Evolutionary conservation across 2,113 vertebrate genomes (phyloP).

Genomic region (Chaenocephalus aceratus): DNA sequence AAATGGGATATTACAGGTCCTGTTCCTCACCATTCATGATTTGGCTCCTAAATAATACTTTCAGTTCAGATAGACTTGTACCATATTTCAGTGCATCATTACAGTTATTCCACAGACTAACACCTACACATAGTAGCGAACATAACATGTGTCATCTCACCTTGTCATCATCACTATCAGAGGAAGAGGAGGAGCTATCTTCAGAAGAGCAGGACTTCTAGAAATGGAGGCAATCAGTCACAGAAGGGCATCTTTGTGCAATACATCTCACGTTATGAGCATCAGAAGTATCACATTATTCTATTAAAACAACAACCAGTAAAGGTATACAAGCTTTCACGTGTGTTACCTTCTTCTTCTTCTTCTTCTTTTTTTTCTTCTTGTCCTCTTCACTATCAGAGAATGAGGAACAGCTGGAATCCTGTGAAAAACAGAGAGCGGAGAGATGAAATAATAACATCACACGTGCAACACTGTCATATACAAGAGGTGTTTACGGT

Average conservation of each 20-base stretch:
- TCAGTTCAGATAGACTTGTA: too few relatives aligned
- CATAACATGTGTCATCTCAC: constrained; percentile 13
- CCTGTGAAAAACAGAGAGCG: neutral
- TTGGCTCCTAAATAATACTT: too few relatives aligned
- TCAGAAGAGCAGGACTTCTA: constrained; percentile 58
- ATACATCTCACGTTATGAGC: neutral
- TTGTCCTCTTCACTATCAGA: constrained; percentile 28
- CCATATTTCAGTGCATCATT: too few relatives aligned
- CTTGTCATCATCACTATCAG: constrained; percentile 65
- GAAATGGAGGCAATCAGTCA: constrained; percentile 6
- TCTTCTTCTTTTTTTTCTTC: constrained; percentile 33
- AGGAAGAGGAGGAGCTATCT: constrained; percentile 52
- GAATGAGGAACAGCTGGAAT: neutral
- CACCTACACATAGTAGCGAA: neutral
- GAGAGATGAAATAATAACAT: neutral
- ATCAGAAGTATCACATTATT: neutral
- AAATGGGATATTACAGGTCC: too few relatives aligned
- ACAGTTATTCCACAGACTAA: too few relatives aligned
- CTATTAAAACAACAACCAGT: neutral
- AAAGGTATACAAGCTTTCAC: neutral
- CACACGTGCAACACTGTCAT: neutral
- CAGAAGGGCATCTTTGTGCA: neutral
- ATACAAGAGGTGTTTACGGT: neutral
- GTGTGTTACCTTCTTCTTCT: constrained; percentile 31
- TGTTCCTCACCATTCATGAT: too few relatives aligned